Conservation (phyloP, 2,797 vertebrate species). For the Ambastaia sidthimunki region DNA sequence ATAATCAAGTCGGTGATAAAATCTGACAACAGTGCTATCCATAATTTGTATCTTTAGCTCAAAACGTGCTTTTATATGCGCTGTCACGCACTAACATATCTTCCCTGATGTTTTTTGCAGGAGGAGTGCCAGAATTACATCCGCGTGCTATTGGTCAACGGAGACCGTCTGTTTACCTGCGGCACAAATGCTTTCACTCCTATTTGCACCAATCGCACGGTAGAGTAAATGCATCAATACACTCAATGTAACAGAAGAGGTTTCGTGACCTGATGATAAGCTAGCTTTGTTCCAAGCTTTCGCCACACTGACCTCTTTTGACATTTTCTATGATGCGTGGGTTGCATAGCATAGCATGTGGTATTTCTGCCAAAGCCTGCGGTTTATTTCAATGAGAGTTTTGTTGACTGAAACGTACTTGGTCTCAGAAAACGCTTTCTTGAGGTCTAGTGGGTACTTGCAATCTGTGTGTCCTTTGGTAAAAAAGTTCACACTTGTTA, state of each 20-base stretch:
- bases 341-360: conserved; percentile 43
- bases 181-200: conserved; percentile 98
- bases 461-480: neutral
- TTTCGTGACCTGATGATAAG: conserved; percentile 3
- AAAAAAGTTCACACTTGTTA: conserved; percentile 28
- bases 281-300: neutral
- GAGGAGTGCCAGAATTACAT: conserved; percentile 99
- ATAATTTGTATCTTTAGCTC: neutral
- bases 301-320: conserved; percentile 5
- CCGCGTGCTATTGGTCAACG: conserved; percentile 92
- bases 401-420: conserved; percentile 22
- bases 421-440: conserved; percentile 28
- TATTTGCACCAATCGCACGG: conserved; percentile 95
- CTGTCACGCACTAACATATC: neutral
- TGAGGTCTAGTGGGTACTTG: conserved; percentile 13
- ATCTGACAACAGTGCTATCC: neutral
- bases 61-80: neutral
- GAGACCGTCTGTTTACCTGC: conserved; percentile 91
- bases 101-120: conserved; percentile 71
- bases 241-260: neutral
- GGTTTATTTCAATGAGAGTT: conserved; percentile 37
- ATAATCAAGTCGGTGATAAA: neutral
- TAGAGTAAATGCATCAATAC: conserved; percentile 64
- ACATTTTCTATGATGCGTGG: conserved; percentile 22
- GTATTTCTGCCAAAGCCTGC: conserved; percentile 37